These are phyloP conservation scores for Masnerella sp. DNA, from an alignment of 2,888 invertebrate genomes.

Conservation along the genomic window DNA sequence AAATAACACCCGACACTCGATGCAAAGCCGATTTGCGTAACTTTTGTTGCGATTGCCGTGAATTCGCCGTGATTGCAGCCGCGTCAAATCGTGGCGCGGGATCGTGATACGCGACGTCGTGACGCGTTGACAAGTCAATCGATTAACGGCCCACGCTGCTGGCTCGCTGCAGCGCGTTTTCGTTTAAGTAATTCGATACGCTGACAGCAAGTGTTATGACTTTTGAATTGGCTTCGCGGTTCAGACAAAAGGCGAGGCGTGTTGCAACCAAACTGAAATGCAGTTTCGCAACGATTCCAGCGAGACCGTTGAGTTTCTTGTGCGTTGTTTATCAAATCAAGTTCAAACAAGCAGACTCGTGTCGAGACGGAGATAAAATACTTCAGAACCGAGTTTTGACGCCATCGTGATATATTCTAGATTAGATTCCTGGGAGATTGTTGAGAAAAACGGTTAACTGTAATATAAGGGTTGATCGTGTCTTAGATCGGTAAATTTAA, in stretches of 20 bases:
- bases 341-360: no score
- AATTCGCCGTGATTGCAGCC: background rate
- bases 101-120: conserved; percentile 52
- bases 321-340: background rate
- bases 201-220: conserved; percentile 44
- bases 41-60: conserved; percentile 10
- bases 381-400: no score
- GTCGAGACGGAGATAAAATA: no score
- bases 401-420: no score
- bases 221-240: conserved; percentile 24
- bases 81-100: conserved; percentile 36
- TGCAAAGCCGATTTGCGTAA: conserved; percentile 5
- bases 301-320: background rate
- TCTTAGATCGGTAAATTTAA: no score
- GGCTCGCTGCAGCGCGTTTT: conserved; percentile 33
- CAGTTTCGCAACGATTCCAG: background rate
- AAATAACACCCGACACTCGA: no score
- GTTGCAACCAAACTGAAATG: background rate
- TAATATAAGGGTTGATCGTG: no score
- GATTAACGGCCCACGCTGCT: conserved; percentile 56
- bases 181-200: conserved; percentile 38
- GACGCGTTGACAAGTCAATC: conserved; percentile 60
- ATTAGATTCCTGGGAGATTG: no score
- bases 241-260: conserved; percentile 1
- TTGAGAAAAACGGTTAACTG: no score